Evolutionary conservation across 1,140 invertebrate genomes (phyloP).

Genomic region (Diuraphis noxia): DNA sequence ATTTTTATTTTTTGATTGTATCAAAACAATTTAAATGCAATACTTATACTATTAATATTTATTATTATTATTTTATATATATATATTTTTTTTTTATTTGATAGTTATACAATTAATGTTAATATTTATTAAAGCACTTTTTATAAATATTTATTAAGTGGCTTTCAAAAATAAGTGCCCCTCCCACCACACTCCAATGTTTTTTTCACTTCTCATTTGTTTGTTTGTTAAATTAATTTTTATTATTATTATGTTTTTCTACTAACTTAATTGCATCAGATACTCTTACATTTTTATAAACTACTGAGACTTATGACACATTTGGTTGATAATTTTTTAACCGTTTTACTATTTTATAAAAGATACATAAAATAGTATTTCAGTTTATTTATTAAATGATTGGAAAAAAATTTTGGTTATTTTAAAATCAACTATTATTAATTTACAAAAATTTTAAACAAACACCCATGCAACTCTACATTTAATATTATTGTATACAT

Average conservation of each 20-base stretch:
- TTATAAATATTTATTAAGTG: neutral
- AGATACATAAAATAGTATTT: neutral
- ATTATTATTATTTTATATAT: neutral
- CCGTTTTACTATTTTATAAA: neutral
- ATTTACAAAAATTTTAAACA: neutral
- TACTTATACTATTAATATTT: slow-evolving; percentile 10
- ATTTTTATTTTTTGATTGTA: neutral
- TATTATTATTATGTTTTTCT: neutral
- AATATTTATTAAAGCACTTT: slow-evolving; percentile 24
- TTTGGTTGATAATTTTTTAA: neutral
- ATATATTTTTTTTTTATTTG: neutral
- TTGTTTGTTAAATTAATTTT: neutral
- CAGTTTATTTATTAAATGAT: neutral
- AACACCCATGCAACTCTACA: neutral
- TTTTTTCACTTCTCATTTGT: neutral
- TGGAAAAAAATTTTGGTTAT: neutral
- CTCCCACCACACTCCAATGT: slow-evolving; percentile 27
- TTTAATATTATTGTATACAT: neutral
- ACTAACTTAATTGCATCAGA: neutral
- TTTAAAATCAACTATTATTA: neutral
- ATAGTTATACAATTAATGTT: neutral
- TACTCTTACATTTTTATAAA: neutral
- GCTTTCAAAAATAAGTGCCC: neutral
- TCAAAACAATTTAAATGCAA: neutral
- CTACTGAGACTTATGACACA: neutral